Base-by-base conservation (phyloP, 2,797 vertebrate species). In the Chaenodraco wilsoni region DNA sequence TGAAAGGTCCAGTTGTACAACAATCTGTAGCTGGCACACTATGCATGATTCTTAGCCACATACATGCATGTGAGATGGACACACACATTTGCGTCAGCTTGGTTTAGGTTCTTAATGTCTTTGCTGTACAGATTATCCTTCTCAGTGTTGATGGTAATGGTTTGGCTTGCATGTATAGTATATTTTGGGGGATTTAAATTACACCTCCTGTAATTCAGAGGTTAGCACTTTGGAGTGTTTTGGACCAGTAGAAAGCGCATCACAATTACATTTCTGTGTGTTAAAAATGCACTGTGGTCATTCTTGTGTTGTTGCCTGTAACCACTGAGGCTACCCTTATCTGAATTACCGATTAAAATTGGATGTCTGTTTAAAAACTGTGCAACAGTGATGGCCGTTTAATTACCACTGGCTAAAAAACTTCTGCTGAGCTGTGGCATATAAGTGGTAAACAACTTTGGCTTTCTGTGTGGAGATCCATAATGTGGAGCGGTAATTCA, bases 311-410 rank as follows among this genome's bases (percentile, higher is more conserved):
- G 72, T 69, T 84, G 81, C 81, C 89, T 37, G 44, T 50, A 70
- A 88, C 90, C 84, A 4, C 83, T 27, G 62, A 80, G 80, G 69
- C 76, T 64, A 50, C 73, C 60, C 78, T 66, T 83, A 84, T 88
- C 82, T 74, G 76, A 88, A 85, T 82, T 71, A 78, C 69, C 80
- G 65, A 70, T 67, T 76, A 85, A 78, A 88, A 88, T 88, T 81
- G 76, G 70, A 83, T 76, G 74, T 81, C 64, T 84, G 61, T 79
- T 91, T 79, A 61, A 87, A 76, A 87, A 81, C 88, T 81, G 81
- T 86, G 84, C 78, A 88, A 76, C 85, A 83, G 65, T 58, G 72
- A 87, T 85, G 66, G 67, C 69, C 52, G 71, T 88, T 91, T 89
- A 90, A 90, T 90, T 84, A 76, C 76, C 19, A 23, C 65, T 84